Evolutionary conservation across 2,113 vertebrate genomes (phyloP).

Genomic region (Geococcyx californianus): DNA sequence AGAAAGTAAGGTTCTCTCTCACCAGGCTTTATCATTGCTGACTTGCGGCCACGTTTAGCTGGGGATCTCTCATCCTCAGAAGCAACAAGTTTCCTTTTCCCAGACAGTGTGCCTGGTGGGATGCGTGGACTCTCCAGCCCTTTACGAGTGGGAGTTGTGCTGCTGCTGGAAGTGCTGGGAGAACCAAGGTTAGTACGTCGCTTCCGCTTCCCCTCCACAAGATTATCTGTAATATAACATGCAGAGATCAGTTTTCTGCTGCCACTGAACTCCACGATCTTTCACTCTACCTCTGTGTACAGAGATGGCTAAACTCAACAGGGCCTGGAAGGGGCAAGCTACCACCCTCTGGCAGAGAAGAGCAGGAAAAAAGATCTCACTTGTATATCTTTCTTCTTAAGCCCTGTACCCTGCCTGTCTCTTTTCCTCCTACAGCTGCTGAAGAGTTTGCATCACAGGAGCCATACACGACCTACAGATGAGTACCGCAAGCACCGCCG

Average conservation of each 20-base stretch:
- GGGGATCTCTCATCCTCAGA: slow-evolving; percentile 83
- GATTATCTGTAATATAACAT: slow-evolving; percentile 80
- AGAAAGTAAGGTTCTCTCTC: slow-evolving; percentile 43
- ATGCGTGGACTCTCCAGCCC: slow-evolving; percentile 66
- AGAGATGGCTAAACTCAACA: neutral
- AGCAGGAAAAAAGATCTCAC: neutral
- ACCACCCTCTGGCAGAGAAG: neutral
- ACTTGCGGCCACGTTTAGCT: slow-evolving; percentile 90
- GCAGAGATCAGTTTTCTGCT: neutral
- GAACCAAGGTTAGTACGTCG: slow-evolving; percentile 79
- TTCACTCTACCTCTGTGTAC: neutral
- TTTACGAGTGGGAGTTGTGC: slow-evolving; percentile 76
- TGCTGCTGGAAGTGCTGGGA: slow-evolving; percentile 79
- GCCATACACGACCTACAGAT: neutral
- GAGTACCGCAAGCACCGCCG: neutral
- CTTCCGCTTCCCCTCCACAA: slow-evolving; percentile 95
- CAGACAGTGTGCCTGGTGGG: slow-evolving; percentile 62
- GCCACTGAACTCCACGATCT: neutral
- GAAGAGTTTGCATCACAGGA: neutral
- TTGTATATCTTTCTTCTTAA: neutral
- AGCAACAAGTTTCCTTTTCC: slow-evolving; percentile 87
- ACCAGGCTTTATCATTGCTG: slow-evolving; percentile 79
- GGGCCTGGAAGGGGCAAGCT: neutral
- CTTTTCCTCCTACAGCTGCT: neutral
- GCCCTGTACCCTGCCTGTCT: neutral